Base-by-base conservation (phyloP, 2,113 vertebrate species). In the Propithecus coquereli region DNA sequence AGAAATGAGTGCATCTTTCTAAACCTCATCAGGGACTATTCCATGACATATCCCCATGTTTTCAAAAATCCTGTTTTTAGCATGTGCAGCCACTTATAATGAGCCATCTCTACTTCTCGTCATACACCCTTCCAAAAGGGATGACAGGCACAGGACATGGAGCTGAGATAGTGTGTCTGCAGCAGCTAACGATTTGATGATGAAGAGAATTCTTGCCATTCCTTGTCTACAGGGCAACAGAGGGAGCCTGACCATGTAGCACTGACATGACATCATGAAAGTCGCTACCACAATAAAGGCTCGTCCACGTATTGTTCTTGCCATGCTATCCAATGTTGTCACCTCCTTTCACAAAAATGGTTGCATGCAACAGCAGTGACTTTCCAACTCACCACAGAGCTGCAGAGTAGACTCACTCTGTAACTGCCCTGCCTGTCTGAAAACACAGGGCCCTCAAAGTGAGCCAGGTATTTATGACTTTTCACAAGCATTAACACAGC, bases 221-320 rank as follows among this genome's bases (percentile, higher is more conserved):
- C 43, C 68, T 70, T 86, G 63, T 97, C 93, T 97, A 91, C 83
- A 73, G 93, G 92, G 89, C 86, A 96, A 93, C 85, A 65, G 73
- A 93, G 34, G 83, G 68, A 95, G 82, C 61, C 77, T 94, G 94
- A 54, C 89, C 90, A 20, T 27, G 27, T n/a, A 32, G 68, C 11
- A 22, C 66, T 88, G 91, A 96, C 71, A 57, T 11, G 86, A 73
- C 87, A 59, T 40, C 73, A 81, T 13, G 50, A 65, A 76, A 68
- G 86, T n/a, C 63, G 47, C 82, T n/a, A 27, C 91, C 32, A 70
- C 65, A 73, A 74, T 25, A 92, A 90, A 95, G 81, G 37, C 47
- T 77, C 57, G 66, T 87, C 66, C 43, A 61, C 1, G 1, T n/a
- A 65, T 54, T 32, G 32, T 54, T 85, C 71, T 50, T 96, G 88